Base-by-base conservation (phyloP, 2,113 vertebrate species). In the Micromys minutus region DNA sequence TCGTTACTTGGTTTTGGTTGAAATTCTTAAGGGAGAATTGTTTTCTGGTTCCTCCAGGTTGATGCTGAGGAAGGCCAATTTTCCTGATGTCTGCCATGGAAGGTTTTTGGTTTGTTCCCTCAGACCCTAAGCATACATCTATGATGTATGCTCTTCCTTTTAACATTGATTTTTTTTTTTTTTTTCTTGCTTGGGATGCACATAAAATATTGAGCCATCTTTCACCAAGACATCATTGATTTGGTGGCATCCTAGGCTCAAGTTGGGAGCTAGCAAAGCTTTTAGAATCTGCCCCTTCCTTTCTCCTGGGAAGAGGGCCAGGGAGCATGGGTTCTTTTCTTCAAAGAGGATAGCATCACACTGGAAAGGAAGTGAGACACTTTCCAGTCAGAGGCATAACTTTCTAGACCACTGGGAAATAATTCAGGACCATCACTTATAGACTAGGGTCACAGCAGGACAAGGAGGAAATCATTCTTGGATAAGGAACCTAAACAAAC, bases 401-500 rank as follows among this genome's bases (percentile, higher is more conserved):
- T 90, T 93, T 83, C 77, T 24, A 71, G 79, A 57, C 90, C 45
- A 61, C 0, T 94, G 59, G 87, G 74, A 97, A 94, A 90, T 95
- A 65, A 91, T 84, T 91, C 93, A 63, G 95, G 92, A 91, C 57
- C 0, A 87, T 29, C 52, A 90, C 31, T 72, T 89, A 22, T 34
- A 63, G 52, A 69, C 83, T 91, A 85, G 61, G n/a, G 84, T 15
- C 75, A n/a, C 55, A 69, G 63, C 7, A 1, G 10, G 65, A 55
- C 55, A 34, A 59, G 75, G 21, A 50, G 42, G 80, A 97, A 97
- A 90, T 84, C 89, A 67, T 80, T 80, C 76, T 59, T 1, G 1
- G 83, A 75, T 74, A 91, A 95, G 83, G 89, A 91, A 85, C 52
- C 74, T 42, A 89, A 97, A 89, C 71, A 96, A 96, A 90, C 17